These are phyloP conservation scores for Pristionchus exspectatus DNA, from an alignment of 2,888 invertebrate genomes.

Conservation along the genomic window DNA sequence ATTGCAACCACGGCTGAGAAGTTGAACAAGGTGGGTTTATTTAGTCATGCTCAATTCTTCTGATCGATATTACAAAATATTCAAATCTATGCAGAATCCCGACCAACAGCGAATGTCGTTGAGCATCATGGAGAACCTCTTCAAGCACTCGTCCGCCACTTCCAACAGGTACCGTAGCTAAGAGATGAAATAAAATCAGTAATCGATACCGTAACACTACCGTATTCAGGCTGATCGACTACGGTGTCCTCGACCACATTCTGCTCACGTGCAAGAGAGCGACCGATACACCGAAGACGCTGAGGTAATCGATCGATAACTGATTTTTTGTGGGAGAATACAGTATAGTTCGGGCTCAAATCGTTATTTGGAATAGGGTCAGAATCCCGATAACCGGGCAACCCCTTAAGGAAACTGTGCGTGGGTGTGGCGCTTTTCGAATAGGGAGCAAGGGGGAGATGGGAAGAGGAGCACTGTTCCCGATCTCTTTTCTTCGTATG, in stretches of 20 bases:
- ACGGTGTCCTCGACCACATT: constrained; percentile 76
- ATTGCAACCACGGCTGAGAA: constrained; percentile 73
- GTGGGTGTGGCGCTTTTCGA: neutral
- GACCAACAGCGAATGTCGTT: constrained; percentile 77
- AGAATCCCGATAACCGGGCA: neutral
- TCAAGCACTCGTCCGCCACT: constrained; percentile 74
- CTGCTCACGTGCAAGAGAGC: constrained; percentile 76
- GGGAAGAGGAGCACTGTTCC: neutral
- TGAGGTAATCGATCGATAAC: constrained; percentile 53
- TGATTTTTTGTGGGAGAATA: neutral
- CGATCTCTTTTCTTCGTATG: neutral
- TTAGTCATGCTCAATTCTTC: neutral
- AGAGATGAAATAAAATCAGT: neutral
- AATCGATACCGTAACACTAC: neutral
- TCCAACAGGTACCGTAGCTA: constrained; percentile 65
- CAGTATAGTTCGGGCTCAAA: too few relatives aligned
- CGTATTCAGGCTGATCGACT: constrained; percentile 71
- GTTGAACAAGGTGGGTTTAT: constrained; percentile 61
- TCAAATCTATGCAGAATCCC: constrained; percentile 67
- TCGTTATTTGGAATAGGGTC: too few relatives aligned
- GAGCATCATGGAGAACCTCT: constrained; percentile 76
- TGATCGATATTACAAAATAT: neutral
- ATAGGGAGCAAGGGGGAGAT: neutral
- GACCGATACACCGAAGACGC: constrained; percentile 69
- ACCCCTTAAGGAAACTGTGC: neutral